Evolutionary conservation across 2,113 vertebrate species (phyloP), one percentile per base, ranked within the genome.

Genomic region (Sardina pilchardus): DNA sequence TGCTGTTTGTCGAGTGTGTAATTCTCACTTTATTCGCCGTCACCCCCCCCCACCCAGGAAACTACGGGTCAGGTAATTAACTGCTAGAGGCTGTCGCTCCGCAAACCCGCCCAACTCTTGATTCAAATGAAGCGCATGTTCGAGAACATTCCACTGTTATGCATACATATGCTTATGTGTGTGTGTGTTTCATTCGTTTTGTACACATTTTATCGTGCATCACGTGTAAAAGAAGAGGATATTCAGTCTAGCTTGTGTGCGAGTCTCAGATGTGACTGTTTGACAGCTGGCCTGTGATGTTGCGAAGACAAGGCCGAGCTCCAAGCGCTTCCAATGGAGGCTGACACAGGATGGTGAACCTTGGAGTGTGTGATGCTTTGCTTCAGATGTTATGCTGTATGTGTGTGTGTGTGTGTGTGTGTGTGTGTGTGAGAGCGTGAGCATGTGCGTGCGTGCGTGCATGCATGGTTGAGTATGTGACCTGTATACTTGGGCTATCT

Each of bases 241-340:
- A 34, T 71, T 26, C 26, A 71, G 63, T 71, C 26, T 14, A 30
- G 14, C 63, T 10, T 6, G 63, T 34, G 26, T 71, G n/a, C 63
- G 9, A 71, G 63, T 71, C n/a, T 71, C 63, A 71, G 63, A 71
- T 71, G 9, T 34, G 63, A 71, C 63, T 71, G n/a, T 10, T 71
- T 34, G 63, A 71, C 63, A 71, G 63, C 63, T 71, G 63, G 63
- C 30, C 63, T 71, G 63, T 71, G 63, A 71, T 71, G 63, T 71
- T 71, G 63, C 26, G 63, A 71, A 71, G 63, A 34, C 63, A 34
- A 30, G 63, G 63, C 26, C 30, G 63, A 71, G 63, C 63, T 71
- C 26, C 63, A 71, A 71, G 26, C 8, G n/a, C 63, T 71, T 30
- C 10, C 16, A 26, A 30, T 71, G 63, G 63, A 34, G n/a, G n/a